Conservation (phyloP, 2,888 invertebrate genomes). For the Diaphora mendica region DNA sequence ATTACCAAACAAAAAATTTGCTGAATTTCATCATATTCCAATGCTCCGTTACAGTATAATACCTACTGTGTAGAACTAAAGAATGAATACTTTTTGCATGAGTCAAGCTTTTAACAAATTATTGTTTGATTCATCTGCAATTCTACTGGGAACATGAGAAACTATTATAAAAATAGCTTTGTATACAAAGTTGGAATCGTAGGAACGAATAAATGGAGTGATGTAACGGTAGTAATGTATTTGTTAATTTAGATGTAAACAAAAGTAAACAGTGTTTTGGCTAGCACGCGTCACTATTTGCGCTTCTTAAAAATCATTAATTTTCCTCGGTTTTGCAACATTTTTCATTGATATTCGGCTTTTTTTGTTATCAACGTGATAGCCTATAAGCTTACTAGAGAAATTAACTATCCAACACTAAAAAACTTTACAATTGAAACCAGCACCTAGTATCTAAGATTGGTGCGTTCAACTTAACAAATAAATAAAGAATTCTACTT, state of each 20-base stretch:
- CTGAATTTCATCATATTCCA: neutral
- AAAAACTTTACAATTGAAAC: too few species aligned
- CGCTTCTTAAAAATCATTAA: too few species aligned
- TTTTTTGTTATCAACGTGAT: too few species aligned
- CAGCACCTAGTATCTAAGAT: too few species aligned
- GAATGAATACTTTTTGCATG: neutral
- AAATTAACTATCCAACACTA: too few species aligned
- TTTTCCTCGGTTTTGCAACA: neutral
- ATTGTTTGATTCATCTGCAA: neutral
- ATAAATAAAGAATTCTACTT: too few species aligned
- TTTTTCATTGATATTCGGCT: neutral
- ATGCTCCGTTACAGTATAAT: neutral
- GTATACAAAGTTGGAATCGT: neutral
- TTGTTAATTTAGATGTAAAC: neutral
- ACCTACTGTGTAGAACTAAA: neutral
- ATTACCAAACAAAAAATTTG: neutral
- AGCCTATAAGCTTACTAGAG: too few species aligned
- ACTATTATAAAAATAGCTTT: slow-evolving; percentile 1
- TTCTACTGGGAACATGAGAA: neutral
- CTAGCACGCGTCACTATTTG: too few species aligned
- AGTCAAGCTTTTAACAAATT: neutral
- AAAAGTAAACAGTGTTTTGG: neutral
- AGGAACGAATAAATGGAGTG: neutral
- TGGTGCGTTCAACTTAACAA: too few species aligned
- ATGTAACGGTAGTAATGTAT: neutral